phyloP scores from a whole-genome alignment of 2,888 invertebrate genomes.

The Cenopis cana region DNA sequence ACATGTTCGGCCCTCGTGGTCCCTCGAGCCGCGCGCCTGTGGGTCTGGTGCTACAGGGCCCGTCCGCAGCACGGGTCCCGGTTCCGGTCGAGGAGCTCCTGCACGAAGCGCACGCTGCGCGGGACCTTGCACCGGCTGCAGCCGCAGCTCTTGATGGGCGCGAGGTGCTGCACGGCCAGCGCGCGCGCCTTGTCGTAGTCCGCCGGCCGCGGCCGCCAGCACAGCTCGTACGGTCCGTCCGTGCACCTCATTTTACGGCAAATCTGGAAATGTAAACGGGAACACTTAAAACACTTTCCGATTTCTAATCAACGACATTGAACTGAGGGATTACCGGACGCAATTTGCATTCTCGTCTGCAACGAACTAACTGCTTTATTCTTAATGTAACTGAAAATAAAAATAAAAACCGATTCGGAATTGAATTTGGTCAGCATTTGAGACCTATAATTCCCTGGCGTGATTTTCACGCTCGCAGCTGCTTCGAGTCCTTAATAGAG shows the following conservation, averaged over 20 bases:
- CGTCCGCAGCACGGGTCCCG: constrained; percentile 44
- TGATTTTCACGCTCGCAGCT: no score
- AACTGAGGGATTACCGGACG: no score
- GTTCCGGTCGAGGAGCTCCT: constrained; percentile 55
- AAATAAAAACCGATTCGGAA: no score
- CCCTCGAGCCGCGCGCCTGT: no score
- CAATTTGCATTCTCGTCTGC: no score
- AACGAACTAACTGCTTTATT: no score
- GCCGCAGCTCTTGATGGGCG: constrained; percentile 57
- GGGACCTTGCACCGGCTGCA: constrained; percentile 62
- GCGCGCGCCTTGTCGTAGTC: constrained; percentile 71
- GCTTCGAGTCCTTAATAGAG: no score
- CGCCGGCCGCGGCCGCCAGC: constrained; percentile 69
- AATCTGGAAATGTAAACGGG: constrained; percentile 57
- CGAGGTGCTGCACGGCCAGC: constrained; percentile 64
- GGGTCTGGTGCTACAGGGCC: neutral
- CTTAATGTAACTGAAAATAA: no score
- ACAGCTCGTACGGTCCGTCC: constrained; percentile 67
- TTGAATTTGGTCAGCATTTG: no score
- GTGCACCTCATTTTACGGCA: constrained; percentile 75
- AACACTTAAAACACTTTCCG: neutral
- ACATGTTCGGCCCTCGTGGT: constrained; percentile 1
- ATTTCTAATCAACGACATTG: no score
- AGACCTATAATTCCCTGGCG: no score
- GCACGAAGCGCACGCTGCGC: constrained; percentile 65